Base-by-base conservation (phyloP, 1,140 invertebrate genomes). In the Luehdorfia chinensis region DNA sequence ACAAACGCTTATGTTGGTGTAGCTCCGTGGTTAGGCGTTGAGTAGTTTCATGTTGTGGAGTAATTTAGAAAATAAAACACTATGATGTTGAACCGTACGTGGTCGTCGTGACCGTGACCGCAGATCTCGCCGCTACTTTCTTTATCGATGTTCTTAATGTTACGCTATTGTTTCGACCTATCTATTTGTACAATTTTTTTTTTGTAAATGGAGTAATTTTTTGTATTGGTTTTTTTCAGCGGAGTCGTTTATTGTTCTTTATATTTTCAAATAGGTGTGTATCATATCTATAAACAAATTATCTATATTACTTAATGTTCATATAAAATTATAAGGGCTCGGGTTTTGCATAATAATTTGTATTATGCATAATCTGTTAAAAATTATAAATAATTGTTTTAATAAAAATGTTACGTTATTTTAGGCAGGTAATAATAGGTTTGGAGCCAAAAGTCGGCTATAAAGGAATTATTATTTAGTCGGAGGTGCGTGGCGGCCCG, bases 51-150 rank as follows among this genome's bases (percentile, higher is more conserved):
- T 61, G 51, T 71, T 67, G 68, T 72, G 66, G 61, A 73, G 69
- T 81, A 75, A 83, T 78, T 74, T 81, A 65, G 59, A 70, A 67
- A 76, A 81, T 79, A 79, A 81, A 74, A 77, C 61, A 65, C 61
- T 49, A 62, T 60, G 61, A 68, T 75, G 67, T 72, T 71, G 59
- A 52, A 55, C 58, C 59, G 69, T 73, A 70, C 65, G 66, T 58
- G 45, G 31, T 56, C 50, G 45, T 48, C 54, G 60, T 78, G 78
- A 75, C 74, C 78, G 62, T 80, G 76, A 84, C 76, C 76, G 70
- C 59, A 72, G 62, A 71, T 68, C 60, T 67, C 55, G 63, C 47
- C 55, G 59, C 50, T 74, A 66, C 67, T 76, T 75, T 77, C 66
- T 77, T 75, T 68, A 64, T 74, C 50, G 55, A 67, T 55, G 25